Conservation (phyloP, 2,113 vertebrate species). For the Pomatorhinus ruficollis region DNA sequence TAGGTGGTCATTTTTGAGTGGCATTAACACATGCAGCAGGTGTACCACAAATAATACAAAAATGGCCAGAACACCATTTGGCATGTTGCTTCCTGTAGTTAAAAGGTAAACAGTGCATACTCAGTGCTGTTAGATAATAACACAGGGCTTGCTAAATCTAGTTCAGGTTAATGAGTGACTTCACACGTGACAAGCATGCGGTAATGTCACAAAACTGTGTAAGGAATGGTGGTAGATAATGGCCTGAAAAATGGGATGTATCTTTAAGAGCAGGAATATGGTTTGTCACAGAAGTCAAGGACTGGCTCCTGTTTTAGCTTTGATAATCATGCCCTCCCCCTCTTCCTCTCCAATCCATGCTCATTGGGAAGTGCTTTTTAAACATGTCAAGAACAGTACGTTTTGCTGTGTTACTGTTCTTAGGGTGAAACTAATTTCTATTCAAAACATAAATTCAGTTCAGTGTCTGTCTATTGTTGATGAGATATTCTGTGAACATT, state of each 20-base stretch:
- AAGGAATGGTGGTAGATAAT: background rate
- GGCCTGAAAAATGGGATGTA: background rate
- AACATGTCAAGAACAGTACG: background rate
- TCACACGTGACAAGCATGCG: background rate
- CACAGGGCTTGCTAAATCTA: background rate
- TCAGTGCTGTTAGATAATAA: background rate
- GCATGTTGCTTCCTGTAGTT: background rate
- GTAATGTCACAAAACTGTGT: background rate
- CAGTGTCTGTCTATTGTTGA: background rate
- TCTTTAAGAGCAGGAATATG: background rate
- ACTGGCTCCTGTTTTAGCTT: background rate
- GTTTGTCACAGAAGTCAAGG: background rate
- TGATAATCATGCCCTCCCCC: background rate
- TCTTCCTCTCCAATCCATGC: accelerated
- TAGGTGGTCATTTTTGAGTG: background rate
- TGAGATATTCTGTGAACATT: background rate
- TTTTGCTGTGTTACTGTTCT: background rate
- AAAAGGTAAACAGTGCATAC: background rate
- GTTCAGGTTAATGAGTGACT: background rate
- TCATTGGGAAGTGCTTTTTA: background rate
- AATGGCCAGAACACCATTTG: background rate
- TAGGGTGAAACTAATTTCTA: background rate
- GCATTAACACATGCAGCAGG: background rate
- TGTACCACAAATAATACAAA: background rate
- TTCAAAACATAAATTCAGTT: background rate